phyloP scores from a whole-genome alignment of 2,888 invertebrate species.

The Drymonia ruficornis region DNA sequence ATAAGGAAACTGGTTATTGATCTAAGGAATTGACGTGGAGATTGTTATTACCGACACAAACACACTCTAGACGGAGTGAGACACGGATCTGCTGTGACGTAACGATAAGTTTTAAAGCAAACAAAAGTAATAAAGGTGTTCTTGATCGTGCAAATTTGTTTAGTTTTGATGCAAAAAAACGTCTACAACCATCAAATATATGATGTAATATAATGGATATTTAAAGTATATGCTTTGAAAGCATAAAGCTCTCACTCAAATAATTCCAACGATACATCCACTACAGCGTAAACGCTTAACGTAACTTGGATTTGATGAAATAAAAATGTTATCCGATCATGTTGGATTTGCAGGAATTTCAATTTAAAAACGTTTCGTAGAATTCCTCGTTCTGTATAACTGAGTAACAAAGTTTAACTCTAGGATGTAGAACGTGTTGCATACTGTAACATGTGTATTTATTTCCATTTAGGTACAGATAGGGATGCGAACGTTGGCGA shows the following conservation, averaged over 20 bases:
- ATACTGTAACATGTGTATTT: slow-evolving; percentile 6
- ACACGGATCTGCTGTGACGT: slow-evolving; percentile 2
- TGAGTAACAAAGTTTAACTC: slow-evolving; percentile 12
- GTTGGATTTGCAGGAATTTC: slow-evolving; percentile 10
- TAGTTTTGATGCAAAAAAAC: background rate
- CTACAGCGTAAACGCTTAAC: background rate
- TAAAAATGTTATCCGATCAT: background rate
- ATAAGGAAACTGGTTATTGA: slow-evolving; percentile 26
- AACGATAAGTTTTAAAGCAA: background rate
- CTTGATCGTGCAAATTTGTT: background rate
- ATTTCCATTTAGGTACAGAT: slow-evolving; percentile 17
- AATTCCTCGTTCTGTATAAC: slow-evolving; percentile 8
- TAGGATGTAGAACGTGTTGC: slow-evolving; percentile 11
- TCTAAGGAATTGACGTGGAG: slow-evolving; percentile 9
- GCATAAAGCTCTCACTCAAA: too few relatives aligned
- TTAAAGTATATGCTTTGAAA: background rate
- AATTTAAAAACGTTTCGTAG: slow-evolving; percentile 9
- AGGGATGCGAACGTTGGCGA: background rate
- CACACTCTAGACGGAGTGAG: background rate
- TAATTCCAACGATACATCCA: background rate
- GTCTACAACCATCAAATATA: background rate
- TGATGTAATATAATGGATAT: background rate
- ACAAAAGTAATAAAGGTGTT: background rate
- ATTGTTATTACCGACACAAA: slow-evolving; percentile 5
- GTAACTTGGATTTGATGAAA: background rate